Evolutionary conservation across 1,140 invertebrate genomes (phyloP), one percentile per base, ranked within the genome.

Genomic region (Ladona fulva): DNA sequence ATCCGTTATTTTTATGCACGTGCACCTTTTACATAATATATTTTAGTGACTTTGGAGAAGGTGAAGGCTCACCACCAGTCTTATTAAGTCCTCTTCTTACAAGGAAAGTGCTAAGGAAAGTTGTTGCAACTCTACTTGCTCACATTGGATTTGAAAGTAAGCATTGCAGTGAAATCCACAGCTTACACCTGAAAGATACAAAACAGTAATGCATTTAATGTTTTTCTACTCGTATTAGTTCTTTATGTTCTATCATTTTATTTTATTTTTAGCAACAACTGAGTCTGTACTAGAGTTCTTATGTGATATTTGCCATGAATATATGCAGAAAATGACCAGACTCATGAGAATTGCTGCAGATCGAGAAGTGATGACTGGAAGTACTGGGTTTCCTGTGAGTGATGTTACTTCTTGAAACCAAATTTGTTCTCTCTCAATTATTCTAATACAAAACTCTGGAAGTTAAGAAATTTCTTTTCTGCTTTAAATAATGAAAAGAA

Each of bases 371-470:
- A 19, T 83, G 29, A 78, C 82, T 80, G 83, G 83, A 44, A 80
- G 85, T 77, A 83, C 85, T 79, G 86, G 86, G 19, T 90, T 90
- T 82, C 88, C 88, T 59, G 88, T 90, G 85, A 81, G 82, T 84
- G 5, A 24, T 80, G 24, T n/a, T 19, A n/a, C 44, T 74, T 76
- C 25, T 0, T 19, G 77, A 76, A 29, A n/a, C 1, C n/a, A n/a
- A n/a, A n/a, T n/a, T n/a, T n/a, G n/a, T 52, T 52, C 44, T 52
- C 10, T 52, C 10, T 52, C 10, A 52, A 52, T 52, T 19, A 52
- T 52, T 11, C 19, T 10, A 52, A 19, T 10, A 19, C 44, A 52
- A 52, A 11, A 10, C 10, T 11, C 44, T 52, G 44, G 10, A 52
- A 52, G 10, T 52, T 52, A 11, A 19, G 44, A 52, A 19, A 52